Conservation (phyloP, 2,113 vertebrate species). For the Donacobius atricapilla region DNA sequence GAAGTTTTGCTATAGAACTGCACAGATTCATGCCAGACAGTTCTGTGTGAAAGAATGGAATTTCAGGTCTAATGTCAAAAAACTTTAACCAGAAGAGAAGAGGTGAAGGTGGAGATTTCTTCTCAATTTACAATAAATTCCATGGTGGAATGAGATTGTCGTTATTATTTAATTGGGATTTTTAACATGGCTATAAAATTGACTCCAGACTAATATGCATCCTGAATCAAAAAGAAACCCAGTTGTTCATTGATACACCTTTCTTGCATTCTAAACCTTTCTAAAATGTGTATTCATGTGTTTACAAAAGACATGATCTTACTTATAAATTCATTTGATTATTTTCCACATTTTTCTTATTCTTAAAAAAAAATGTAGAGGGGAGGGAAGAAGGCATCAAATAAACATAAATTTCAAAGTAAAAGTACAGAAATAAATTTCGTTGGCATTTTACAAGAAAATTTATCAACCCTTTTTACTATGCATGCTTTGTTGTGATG, state of each 20-base stretch:
- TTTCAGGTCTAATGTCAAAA: neutral
- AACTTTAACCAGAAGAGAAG: neutral
- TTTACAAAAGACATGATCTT: neutral
- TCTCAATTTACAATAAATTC: neutral
- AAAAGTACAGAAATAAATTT: neutral
- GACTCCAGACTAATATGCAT: neutral
- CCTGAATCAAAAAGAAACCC: neutral
- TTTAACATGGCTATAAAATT: neutral
- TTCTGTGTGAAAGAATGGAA: neutral
- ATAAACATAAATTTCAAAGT: neutral
- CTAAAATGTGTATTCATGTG: neutral
- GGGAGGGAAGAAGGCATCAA: neutral
- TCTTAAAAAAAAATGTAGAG: neutral
- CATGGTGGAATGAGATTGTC: neutral
- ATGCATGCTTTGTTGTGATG: neutral
- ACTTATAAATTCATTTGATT: neutral
- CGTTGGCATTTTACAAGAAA: neutral
- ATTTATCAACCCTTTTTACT: slow-evolving; percentile 16
- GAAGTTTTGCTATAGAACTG: neutral
- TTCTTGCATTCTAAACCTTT: neutral
- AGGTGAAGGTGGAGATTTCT: neutral
- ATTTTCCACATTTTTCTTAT: neutral
- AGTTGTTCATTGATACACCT: neutral
- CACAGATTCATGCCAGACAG: neutral
- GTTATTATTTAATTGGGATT: neutral